These are phyloP conservation scores for Rhinolophus ferrumequinum DNA, from an alignment of 2,113 vertebrate genomes.

Conservation along the genomic window DNA sequence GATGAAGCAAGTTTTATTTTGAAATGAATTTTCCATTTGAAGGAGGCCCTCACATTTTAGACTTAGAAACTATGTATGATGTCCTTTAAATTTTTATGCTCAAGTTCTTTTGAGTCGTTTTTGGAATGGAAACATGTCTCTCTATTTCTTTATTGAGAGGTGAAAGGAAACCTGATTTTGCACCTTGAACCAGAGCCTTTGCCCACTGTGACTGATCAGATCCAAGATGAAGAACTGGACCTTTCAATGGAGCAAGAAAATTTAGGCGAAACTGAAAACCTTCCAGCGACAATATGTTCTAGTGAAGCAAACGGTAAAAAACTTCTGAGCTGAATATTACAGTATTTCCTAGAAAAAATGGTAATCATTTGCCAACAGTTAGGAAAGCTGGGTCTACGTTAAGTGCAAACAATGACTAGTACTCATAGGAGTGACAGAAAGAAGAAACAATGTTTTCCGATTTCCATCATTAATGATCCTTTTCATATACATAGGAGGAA, in stretches of 20 bases:
- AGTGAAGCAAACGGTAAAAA: slow-evolving; percentile 75
- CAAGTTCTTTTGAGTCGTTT: slow-evolving; percentile 56
- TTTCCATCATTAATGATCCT: not conserved
- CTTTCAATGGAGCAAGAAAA: slow-evolving; percentile 89
- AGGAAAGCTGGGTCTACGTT: slow-evolving; percentile 20
- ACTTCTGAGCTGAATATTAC: not conserved
- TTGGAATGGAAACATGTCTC: slow-evolving; percentile 48
- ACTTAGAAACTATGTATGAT: slow-evolving; percentile 9
- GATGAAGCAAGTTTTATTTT: slow-evolving; percentile 48
- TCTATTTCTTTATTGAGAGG: slow-evolving; percentile 82
- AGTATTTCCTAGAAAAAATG: not conserved
- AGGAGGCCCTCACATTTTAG: slow-evolving; percentile 41
- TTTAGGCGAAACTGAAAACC: slow-evolving; percentile 39
- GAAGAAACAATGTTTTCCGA: not conserved
- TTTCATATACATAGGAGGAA: not conserved
- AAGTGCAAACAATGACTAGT: not conserved
- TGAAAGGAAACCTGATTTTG: slow-evolving; percentile 91
- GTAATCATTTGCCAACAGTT: not conserved
- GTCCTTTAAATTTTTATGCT: not conserved
- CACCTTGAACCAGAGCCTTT: slow-evolving; percentile 93
- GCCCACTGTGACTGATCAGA: slow-evolving; percentile 84
- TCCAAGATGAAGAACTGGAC: slow-evolving; percentile 92
- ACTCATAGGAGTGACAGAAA: not conserved
- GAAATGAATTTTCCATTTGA: not conserved
- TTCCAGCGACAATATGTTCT: not conserved